Evolutionary conservation across 2,888 invertebrate genomes (phyloP), one percentile per base, ranked within the genome.

Genomic region (Melinopterus prodromus): DNA sequence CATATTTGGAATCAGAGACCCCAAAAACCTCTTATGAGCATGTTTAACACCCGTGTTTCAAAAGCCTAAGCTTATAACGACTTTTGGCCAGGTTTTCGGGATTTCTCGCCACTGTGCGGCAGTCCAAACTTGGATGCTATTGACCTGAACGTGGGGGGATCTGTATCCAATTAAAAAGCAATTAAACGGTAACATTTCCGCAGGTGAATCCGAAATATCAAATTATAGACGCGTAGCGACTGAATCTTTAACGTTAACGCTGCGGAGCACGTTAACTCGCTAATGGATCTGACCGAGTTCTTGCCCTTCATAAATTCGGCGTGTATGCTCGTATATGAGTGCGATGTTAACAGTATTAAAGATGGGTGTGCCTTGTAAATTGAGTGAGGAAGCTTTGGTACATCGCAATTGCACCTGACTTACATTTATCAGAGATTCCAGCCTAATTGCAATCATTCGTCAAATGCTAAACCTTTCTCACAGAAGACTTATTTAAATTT

Each of bases 151-250:
- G 53, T 37, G 35, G 37, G 74, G 36, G 35, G 35, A 74, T 74
- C 74, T 74, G 74, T 36, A 74, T 74, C 74, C 74, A 37, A 74
- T 74, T 74, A 74, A 74, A 74, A 74, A 36, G 36, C 74, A 74
- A 74, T 74, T 74, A 74, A 74, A 74, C 74, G 74, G 74, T 74
- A 74, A 36, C 74, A n/a, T 74, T 72, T 74, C 74, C 74, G 35
- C 74, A 74, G 74, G 74, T 74, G 74, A 35, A 74, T 74, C 35
- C 74, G 35, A 74, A 35, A 35, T 26, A 71, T 53, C 71, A 16
- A 71, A 71, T 71, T 71, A 71, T 26, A 15, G 15, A 71, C 71
- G 26, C 15, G 71, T n/a, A 71, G 14, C 71, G 26, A 15, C 26
- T 16, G 16, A 71, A 71, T 26, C 71, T 53, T 53, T 53, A 53